Base-by-base conservation (phyloP, 2,888 invertebrate species). In the Macrophya annulata region DNA sequence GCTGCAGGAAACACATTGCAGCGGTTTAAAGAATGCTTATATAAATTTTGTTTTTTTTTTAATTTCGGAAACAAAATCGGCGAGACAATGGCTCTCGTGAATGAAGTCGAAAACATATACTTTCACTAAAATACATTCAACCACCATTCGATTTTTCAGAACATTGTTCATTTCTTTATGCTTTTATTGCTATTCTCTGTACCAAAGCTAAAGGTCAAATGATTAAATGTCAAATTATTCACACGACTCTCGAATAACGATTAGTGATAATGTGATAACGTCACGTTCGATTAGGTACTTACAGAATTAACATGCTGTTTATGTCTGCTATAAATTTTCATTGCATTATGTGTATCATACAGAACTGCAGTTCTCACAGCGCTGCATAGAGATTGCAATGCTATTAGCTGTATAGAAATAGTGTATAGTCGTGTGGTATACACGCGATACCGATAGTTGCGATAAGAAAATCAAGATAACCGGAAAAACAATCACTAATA, bases 291-390 rank as follows among this genome's bases (percentile, higher is more conserved):
- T 81, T 81, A 59, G 21, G 43, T 51, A 37, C 51, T 55, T 31
- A 77, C 15, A 51, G 15, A 81, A 43, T 40, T 40, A 81, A 62
- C 81, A 81, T 51, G 43, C n/a, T 40, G 62, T 81, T 77, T 8
- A 21, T 62, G 43, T 43, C 59, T 59, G 81, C 81, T 43, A 81
- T 81, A 81, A 81, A 81, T 81, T 40, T 21, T 43, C 43, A 17
- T n/a, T 21, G n/a, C 59, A 62, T 81, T 59, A 40, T 31, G 43
- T 62, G 43, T 37, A 31, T 17, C 43, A 51, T 51, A 31, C 0
- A 37, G 51, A 10, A 10, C n/a, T 25, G 40, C 15, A 8, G 31
- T 74, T 45, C 21, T 74, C 45, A 74, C n/a, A 31, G 45, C 45
- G 25, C 5, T 9, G 15, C 10, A 8, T 43, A 45, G 17, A 21